These are phyloP conservation scores for Drosophila melanocephala DNA, from an alignment of 2,888 invertebrate genomes.

Conservation along the genomic window DNA sequence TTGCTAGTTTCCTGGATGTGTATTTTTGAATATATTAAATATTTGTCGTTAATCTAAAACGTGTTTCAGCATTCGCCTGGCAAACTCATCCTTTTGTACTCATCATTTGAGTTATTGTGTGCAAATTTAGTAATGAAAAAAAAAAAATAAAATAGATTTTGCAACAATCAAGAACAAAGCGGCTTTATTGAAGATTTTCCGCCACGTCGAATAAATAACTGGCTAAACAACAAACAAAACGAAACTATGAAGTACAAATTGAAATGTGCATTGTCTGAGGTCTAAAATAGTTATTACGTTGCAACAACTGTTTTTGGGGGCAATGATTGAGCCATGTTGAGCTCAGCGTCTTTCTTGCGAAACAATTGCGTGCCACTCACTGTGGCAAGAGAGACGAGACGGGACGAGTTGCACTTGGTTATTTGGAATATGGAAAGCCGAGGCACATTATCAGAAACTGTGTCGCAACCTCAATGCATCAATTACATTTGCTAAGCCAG, in stretches of 20 bases:
- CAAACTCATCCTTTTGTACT: background rate
- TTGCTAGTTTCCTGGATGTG: background rate
- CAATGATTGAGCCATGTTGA: constrained; percentile 19
- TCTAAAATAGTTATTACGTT: constrained; percentile 39
- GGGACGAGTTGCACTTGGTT: constrained; percentile 34
- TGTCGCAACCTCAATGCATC: constrained; percentile 77
- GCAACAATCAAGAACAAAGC: background rate
- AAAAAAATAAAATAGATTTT: background rate
- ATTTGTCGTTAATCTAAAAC: background rate
- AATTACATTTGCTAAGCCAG: constrained; percentile 68
- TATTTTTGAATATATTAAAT: background rate
- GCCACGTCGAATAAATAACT: background rate
- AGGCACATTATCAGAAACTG: constrained; percentile 66
- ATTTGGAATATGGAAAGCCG: constrained; percentile 51
- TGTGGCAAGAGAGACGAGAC: constrained; percentile 3
- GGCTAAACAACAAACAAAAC: background rate
- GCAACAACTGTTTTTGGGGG: constrained; percentile 9
- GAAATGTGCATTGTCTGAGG: constrained; percentile 14
- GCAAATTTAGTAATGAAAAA: background rate
- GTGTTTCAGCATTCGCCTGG: background rate
- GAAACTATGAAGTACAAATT: constrained; percentile 3
- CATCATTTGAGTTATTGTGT: background rate
- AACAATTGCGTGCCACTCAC: constrained; percentile 34
- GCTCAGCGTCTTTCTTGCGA: constrained; percentile 6
- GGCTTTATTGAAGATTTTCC: background rate